These are phyloP conservation scores for Stomatorhinus ivindoensis DNA, from an alignment of 2,113 vertebrate species.

Conservation along the genomic window DNA sequence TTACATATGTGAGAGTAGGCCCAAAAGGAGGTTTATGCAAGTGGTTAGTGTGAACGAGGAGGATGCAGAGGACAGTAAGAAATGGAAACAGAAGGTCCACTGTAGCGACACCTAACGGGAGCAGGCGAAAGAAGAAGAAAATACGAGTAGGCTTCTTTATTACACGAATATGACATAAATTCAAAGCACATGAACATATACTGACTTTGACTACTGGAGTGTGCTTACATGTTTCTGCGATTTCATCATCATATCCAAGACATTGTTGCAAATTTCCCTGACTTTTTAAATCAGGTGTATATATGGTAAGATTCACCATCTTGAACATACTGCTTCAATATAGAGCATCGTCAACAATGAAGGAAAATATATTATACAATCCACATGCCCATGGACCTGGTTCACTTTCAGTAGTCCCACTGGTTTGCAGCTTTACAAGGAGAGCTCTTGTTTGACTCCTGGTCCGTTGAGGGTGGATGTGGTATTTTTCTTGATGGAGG, in stretches of 20 bases:
- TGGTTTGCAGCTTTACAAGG: slow-evolving; percentile 13
- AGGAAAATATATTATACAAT: not conserved
- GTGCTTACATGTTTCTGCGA: not conserved
- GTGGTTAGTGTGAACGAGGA: no score
- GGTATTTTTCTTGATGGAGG: slow-evolving; percentile 78
- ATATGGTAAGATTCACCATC: not conserved
- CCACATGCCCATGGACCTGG: not conserved
- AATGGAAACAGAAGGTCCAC: no score
- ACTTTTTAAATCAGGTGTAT: not conserved
- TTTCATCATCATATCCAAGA: not conserved
- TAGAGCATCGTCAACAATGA: not conserved
- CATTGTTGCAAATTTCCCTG: not conserved
- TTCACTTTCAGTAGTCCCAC: not conserved
- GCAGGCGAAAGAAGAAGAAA: no score
- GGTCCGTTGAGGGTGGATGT: slow-evolving; percentile 42
- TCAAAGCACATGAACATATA: not conserved
- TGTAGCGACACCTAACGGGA: no score
- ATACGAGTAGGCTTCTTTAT: not conserved
- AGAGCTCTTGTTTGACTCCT: slow-evolving; percentile 31
- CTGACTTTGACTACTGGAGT: not conserved
- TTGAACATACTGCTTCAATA: not conserved
- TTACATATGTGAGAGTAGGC: not conserved
- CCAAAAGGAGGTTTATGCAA: no score
- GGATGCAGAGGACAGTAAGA: no score
- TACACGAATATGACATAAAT: not conserved